These are phyloP conservation scores for Meghimatium bilineatum DNA, from an alignment of 2,888 invertebrate species.

Conservation along the genomic window DNA sequence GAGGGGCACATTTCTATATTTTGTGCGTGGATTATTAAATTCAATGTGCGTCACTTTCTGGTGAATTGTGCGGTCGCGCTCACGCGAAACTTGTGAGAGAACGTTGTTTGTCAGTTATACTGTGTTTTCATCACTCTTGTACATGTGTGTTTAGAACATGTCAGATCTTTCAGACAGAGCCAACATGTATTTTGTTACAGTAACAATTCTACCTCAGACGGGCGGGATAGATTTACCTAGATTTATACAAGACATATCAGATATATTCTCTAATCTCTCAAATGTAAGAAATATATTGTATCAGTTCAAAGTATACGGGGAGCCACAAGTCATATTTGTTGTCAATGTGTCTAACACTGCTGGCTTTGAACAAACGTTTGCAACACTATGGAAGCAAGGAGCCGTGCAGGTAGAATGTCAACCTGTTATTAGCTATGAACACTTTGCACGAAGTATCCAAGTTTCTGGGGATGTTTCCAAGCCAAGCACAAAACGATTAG, in stretches of 20 bases:
- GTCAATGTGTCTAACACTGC: conserved; percentile 60
- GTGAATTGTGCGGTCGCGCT: neutral
- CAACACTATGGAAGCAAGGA: conserved; percentile 59
- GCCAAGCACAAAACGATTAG: conserved; percentile 48
- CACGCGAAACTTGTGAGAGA: too few species aligned
- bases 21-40: too few species aligned
- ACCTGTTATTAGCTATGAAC: conserved; percentile 58
- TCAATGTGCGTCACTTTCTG: too few species aligned
- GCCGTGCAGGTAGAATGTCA: conserved; percentile 57
- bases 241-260: conserved; percentile 55
- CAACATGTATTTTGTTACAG: conserved; percentile 49
- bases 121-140: neutral
- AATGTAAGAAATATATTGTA: conserved; percentile 57
- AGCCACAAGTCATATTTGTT: conserved; percentile 60
- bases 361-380: conserved; percentile 61
- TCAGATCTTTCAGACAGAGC: neutral
- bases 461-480: conserved; percentile 49
- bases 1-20: too few species aligned
- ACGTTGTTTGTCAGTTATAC: neutral
- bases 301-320: conserved; percentile 64
- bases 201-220: conserved; percentile 46
- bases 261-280: conserved; percentile 56
- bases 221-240: conserved; percentile 57
- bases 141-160: neutral
- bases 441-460: conserved; percentile 57